Conservation (phyloP, 2,797 vertebrate genomes). For the Lophotriccus pileatus region DNA sequence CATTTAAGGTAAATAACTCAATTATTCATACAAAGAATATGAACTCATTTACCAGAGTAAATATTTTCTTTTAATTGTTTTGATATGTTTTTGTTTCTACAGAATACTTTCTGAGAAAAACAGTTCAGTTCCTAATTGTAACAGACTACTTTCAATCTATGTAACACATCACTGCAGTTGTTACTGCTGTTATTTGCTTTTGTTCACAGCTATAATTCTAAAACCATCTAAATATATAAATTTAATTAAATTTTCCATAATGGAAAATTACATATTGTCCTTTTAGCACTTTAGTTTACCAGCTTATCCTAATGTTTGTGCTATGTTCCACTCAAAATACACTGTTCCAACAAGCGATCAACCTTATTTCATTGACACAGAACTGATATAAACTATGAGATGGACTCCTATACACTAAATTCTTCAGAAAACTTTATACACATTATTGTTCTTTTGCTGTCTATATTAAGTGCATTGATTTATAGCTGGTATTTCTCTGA, state of each 20-base stretch:
- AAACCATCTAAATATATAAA: neutral
- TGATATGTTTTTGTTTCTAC: neutral
- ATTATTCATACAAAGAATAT: neutral
- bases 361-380: neutral
- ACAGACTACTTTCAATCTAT: neutral
- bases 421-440: neutral
- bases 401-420: neutral
- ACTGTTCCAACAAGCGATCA: neutral
- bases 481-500: neutral
- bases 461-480: neutral
- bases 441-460: neutral
- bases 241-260: neutral
- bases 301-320: neutral
- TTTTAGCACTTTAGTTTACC: neutral
- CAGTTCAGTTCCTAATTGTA: neutral
- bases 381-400: neutral
- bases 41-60: neutral
- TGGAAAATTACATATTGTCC: neutral
- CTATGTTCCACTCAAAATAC: neutral
- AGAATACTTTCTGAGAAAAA: conserved; percentile 12
- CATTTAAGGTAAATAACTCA: conserved; percentile 15
- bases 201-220: neutral
- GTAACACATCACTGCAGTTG: neutral
- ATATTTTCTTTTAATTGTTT: conserved; percentile 9
- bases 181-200: neutral